Conservation (phyloP, 2,113 vertebrate genomes). For the Daubentonia madagascariensis region DNA sequence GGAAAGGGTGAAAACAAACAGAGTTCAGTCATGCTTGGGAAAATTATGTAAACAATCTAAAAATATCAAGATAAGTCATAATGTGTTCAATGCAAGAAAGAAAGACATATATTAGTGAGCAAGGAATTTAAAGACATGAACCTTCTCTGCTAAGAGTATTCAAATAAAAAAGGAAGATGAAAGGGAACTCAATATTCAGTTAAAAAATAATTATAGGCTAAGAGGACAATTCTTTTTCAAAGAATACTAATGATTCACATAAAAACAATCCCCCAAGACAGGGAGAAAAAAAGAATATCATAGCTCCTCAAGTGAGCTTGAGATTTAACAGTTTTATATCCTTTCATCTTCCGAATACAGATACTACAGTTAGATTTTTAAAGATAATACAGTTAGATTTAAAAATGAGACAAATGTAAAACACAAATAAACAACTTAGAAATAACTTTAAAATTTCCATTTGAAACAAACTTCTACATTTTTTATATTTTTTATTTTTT, state of each 20-base stretch:
- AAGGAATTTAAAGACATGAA: not conserved
- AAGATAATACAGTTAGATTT: conserved; percentile 22
- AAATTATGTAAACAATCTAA: conserved; percentile 32
- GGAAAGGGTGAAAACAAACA: conserved; percentile 16
- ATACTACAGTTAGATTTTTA: not conserved
- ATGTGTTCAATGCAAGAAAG: not conserved
- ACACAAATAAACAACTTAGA: not conserved
- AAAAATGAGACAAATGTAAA: conserved; percentile 33
- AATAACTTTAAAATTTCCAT: conserved; percentile 34
- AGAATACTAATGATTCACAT: conserved; percentile 29
- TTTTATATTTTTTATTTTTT: not conserved
- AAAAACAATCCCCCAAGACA: conserved; percentile 26
- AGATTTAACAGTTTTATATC: conserved; percentile 9
- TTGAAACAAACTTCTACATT: conserved; percentile 18
- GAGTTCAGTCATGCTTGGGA: not conserved
- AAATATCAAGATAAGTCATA: conserved; percentile 46
- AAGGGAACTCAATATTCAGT: not conserved
- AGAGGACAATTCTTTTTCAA: conserved; percentile 49
- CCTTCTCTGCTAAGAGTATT: conserved; percentile 27
- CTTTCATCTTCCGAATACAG: not conserved
- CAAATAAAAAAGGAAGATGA: conserved; percentile 42
- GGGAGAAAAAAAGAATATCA: not conserved
- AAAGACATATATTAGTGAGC: not conserved
- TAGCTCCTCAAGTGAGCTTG: not conserved
- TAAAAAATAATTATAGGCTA: conserved; percentile 52